A percentile compares a stretch with the other conserved stretches of the same genome.
Evolutionary conservation across 2,888 invertebrate genomes (phyloP).

Genomic region (Plusia festucae): DNA sequence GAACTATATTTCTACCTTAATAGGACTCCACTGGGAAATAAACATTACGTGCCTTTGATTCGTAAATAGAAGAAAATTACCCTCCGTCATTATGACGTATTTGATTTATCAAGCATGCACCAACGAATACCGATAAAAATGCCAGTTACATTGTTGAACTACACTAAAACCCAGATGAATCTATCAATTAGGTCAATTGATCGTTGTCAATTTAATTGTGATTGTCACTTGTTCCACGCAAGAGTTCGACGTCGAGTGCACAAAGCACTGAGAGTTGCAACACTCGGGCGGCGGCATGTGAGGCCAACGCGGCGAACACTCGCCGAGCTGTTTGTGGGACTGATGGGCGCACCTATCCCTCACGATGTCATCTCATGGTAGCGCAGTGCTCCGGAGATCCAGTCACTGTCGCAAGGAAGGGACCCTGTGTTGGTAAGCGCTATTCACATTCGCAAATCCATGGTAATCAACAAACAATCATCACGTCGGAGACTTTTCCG

Average conservation of each 20-base stretch:
- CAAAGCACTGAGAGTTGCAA: slow-evolving; percentile 64
- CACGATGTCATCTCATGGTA: slow-evolving; percentile 93
- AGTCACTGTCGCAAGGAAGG: slow-evolving; percentile 92
- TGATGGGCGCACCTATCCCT: slow-evolving; percentile 95
- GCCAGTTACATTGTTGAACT: slow-evolving; percentile 11
- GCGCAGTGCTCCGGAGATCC: slow-evolving; percentile 94
- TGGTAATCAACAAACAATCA: background rate
- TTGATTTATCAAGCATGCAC: slow-evolving; percentile 6
- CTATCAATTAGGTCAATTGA: slow-evolving; percentile 38
- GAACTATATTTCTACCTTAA: slow-evolving; percentile 10
- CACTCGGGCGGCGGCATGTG: slow-evolving; percentile 81
- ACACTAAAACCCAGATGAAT: slow-evolving; percentile 32
- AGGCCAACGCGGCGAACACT: slow-evolving; percentile 68
- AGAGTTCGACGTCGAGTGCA: slow-evolving; percentile 36
- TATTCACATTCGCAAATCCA: background rate
- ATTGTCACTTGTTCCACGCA: slow-evolving; percentile 28
- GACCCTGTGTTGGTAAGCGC: slow-evolving; percentile 93
- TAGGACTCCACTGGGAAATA: background rate
- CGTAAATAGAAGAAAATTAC: background rate
- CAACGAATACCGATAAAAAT: background rate
- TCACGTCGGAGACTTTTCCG: background rate
- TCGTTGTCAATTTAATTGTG: slow-evolving; percentile 33
- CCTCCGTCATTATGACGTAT: background rate
- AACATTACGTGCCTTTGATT: background rate
- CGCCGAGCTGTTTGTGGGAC: slow-evolving; percentile 92